phyloP scores from a whole-genome alignment of 2,113 vertebrate genomes.

The Chamaetylas fuelleborni region DNA sequence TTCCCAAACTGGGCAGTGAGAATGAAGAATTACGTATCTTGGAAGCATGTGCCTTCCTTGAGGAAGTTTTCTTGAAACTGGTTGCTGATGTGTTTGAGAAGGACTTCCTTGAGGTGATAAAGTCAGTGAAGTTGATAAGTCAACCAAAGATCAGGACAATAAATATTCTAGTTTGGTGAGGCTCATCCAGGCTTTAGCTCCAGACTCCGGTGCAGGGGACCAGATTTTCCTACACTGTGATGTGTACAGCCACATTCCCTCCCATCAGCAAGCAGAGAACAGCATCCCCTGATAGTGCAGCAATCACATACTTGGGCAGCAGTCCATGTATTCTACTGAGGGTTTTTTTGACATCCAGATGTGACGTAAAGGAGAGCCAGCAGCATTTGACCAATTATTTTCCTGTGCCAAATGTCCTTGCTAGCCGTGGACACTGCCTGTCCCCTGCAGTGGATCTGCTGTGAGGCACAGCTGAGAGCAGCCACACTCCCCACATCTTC shows the following conservation, averaged over 20 bases:
- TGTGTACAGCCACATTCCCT: rapidly evolving
- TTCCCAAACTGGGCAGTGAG: background rate
- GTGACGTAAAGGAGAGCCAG: background rate
- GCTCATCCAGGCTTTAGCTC: background rate
- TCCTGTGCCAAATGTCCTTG: background rate
- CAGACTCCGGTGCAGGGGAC: background rate
- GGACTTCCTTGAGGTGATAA: background rate
- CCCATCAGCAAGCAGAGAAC: background rate
- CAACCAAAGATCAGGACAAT: background rate
- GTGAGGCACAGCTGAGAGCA: rapidly evolving
- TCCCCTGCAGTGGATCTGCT: background rate
- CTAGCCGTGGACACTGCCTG: background rate
- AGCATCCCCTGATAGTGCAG: background rate
- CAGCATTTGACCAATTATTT: background rate
- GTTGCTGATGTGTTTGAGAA: background rate
- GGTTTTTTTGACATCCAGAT: background rate
- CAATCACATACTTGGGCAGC: background rate
- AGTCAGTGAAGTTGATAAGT: background rate
- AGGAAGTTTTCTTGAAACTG: background rate
- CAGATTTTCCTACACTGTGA: background rate
- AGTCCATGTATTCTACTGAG: background rate
- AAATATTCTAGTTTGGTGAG: background rate
- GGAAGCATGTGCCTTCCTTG: background rate
- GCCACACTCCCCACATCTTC: background rate
- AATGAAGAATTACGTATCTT: background rate